These are phyloP conservation scores for Drosophila guanche DNA, from an alignment of 1,140 invertebrate species.

Conservation along the genomic window DNA sequence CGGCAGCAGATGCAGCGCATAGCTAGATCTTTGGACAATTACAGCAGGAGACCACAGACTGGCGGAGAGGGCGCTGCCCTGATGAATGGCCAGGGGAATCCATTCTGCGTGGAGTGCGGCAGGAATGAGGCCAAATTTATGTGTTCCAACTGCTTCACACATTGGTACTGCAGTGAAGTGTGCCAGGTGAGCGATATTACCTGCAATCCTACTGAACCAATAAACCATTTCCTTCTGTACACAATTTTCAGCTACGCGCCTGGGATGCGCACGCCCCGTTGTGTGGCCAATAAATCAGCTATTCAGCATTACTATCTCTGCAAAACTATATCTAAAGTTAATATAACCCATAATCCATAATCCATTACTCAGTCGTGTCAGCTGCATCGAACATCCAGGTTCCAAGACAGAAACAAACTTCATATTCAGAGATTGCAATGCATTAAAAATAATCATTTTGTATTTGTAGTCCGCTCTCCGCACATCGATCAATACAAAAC, in stretches of 20 bases:
- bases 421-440: too few species aligned
- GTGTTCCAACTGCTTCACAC: slow-evolving; percentile 93
- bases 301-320: slow-evolving; percentile 65
- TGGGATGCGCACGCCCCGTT: slow-evolving; percentile 52
- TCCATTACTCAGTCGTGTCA: slow-evolving; percentile 26
- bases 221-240: background rate
- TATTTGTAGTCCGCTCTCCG: too few species aligned
- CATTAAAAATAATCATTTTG: too few species aligned
- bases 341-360: slow-evolving; percentile 4
- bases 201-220: too few species aligned
- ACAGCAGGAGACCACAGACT: slow-evolving; percentile 4
- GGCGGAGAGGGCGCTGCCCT: background rate
- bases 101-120: slow-evolving; percentile 91
- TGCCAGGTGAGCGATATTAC: slow-evolving; percentile 88
- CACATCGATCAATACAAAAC: too few species aligned
- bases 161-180: slow-evolving; percentile 95
- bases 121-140: slow-evolving; percentile 91
- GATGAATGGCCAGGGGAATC: slow-evolving; percentile 35
- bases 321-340: slow-evolving; percentile 45
- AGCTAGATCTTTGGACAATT: slow-evolving; percentile 1
- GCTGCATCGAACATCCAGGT: too few species aligned
- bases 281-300: slow-evolving; percentile 45
- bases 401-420: too few species aligned
- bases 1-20: background rate
- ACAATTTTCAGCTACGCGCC: slow-evolving; percentile 26